Base-by-base conservation (phyloP, 2,888 invertebrate species). In the Nymphalis urticae region DNA sequence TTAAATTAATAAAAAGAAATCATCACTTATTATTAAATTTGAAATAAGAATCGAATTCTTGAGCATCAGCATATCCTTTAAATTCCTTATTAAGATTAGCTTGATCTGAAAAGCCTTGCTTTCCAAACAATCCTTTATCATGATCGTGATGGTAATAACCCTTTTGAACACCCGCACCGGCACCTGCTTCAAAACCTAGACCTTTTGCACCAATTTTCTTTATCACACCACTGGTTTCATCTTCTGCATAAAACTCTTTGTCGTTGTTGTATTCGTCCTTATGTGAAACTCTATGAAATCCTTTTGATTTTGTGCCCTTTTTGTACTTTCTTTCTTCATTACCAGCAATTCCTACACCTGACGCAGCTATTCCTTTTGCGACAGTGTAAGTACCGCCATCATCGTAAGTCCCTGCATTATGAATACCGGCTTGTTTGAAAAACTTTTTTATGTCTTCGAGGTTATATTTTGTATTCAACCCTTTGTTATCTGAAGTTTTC, bases 211-310 rank as follows among this genome's bases (percentile, higher is more conserved):
- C 93, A 73, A 90, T 85, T 80, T 92, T 93, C 54, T 90, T 90
- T 17, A 93, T 85, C 27, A 87, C 85, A 5, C 93, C 94, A 72
- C 86, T 93, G 10, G 90, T 89, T 82, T 93, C 92, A 69, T 92
- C 89, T 64, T 94, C 93, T 79, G 94, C 94, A 76, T 93, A 94
- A 82, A 94, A 94, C 69, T 92, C 85, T 77, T 94, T 93, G 67
- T 94, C 93, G 77, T 94, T 94, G 74, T 94, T 93, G 77, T 93
- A 94, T 78, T 94, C 94, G 75, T 95, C 94, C 81, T 93, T 94
- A 77, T 94, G 94, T 69, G 94, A 93, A 0, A 94, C 90, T 73
- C 89, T 91, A 75, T 94, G 94, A 79, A 92, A 94, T 3, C 94
- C 94, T 75, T 90, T 89, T 0, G 94, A 93, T 78, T 94, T 94